phyloP scores from a whole-genome alignment of 1,140 invertebrate species.

The Drosophila mayri region DNA sequence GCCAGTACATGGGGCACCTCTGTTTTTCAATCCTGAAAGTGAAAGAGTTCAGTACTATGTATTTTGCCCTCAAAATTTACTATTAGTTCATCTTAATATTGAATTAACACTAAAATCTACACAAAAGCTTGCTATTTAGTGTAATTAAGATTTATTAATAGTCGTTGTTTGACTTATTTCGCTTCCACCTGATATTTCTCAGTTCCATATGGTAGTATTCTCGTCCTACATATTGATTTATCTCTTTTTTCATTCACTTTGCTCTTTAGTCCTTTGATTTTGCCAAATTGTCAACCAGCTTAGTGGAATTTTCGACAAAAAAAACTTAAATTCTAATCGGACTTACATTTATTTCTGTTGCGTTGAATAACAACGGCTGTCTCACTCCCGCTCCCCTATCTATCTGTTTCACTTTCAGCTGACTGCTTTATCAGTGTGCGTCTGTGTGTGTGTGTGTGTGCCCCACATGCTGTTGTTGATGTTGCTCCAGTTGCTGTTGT shows the following conservation, averaged over 20 bases:
- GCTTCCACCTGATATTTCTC: not conserved
- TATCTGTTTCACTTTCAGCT: constrained; percentile 67
- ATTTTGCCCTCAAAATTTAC: not conserved
- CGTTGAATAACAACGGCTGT: constrained; percentile 32
- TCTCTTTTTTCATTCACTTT: constrained; percentile 33
- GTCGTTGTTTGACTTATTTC: not conserved
- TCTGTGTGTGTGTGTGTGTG: constrained; percentile 22
- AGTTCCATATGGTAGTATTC: constrained; percentile 16
- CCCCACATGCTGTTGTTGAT: constrained; percentile 43
- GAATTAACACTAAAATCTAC: not conserved
- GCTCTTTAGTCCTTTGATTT: constrained; percentile 8
- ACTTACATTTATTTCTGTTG: constrained; percentile 64
- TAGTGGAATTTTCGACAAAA: constrained; percentile 39
- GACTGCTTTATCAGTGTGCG: constrained; percentile 64
- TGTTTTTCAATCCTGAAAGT: too few relatives aligned
- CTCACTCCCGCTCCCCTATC: constrained; percentile 4
- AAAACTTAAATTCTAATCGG: constrained; percentile 74
- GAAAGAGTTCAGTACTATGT: too few relatives aligned
- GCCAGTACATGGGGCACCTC: not conserved
- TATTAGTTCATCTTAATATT: too few relatives aligned
- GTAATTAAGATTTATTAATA: not conserved
- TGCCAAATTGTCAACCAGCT: constrained; percentile 54
- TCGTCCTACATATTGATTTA: constrained; percentile 31
- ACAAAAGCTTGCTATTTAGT: not conserved
- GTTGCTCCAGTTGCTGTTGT: constrained; percentile 36